phyloP scores from a whole-genome alignment of 1,140 invertebrate species.

The Apis mellifera region DNA sequence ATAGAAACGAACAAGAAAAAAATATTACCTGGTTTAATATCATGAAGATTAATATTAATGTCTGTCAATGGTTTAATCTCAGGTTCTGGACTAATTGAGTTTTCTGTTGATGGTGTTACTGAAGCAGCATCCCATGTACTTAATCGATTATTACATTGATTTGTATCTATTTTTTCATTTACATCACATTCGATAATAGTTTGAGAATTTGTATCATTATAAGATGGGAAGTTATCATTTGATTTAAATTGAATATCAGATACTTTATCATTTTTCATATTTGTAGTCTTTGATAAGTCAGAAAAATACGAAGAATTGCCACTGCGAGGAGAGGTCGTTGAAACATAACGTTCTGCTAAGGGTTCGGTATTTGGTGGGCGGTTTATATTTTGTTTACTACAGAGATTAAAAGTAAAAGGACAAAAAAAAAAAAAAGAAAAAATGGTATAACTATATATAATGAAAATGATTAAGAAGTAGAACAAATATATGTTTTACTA shows the following conservation, averaged over 20 bases:
- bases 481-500: slow-evolving; percentile 24
- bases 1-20: background rate
- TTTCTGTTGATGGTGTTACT: background rate
- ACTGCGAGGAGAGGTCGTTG: background rate
- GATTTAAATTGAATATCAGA: background rate
- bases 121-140: slow-evolving; percentile 1
- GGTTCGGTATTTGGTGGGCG: background rate
- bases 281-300: background rate
- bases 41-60: slow-evolving; percentile 88
- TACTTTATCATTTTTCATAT: background rate
- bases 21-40: slow-evolving; percentile 86
- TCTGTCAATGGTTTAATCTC: slow-evolving; percentile 85
- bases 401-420: background rate
- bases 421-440: background rate
- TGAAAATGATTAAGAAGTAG: background rate
- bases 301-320: slow-evolving; percentile 3
- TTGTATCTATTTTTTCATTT: background rate
- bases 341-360: background rate
- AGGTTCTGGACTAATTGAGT: slow-evolving; percentile 44
- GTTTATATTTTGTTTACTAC: slow-evolving; percentile 1
- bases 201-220: background rate
- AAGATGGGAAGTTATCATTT: slow-evolving; percentile 1
- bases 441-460: background rate
- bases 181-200: background rate
- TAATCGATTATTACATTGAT: slow-evolving; percentile 28